Conservation (phyloP, 2,888 invertebrate species). For the Galeruca laticollis region DNA sequence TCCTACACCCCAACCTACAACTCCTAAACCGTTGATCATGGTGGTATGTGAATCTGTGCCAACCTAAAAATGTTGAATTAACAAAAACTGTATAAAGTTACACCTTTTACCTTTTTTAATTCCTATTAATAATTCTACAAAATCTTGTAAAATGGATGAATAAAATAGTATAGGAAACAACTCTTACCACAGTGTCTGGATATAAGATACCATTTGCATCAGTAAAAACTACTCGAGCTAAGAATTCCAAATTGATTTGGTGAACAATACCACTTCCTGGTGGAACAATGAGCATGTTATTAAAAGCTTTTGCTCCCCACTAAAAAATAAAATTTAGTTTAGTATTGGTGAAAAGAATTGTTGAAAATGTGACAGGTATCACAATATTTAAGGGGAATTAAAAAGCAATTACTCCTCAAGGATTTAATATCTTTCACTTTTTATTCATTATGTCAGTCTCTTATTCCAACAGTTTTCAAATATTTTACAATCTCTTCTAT, state of each 20-base stretch:
- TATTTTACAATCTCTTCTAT: too few relatives aligned
- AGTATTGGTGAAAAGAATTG: background rate
- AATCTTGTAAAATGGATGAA: too few relatives aligned
- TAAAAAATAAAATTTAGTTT: constrained; percentile 63
- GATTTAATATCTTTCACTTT: too few relatives aligned
- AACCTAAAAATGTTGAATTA: constrained; percentile 75
- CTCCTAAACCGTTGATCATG: constrained; percentile 97
- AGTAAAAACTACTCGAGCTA: constrained; percentile 91
- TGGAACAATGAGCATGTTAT: constrained; percentile 97
- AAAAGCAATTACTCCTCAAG: background rate
- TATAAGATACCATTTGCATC: constrained; percentile 72
- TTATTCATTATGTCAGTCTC: too few relatives aligned
- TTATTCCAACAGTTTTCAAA: too few relatives aligned
- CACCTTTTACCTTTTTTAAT: too few relatives aligned
- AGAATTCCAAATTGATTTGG: constrained; percentile 97
- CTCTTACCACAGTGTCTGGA: constrained; percentile 78
- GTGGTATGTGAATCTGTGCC: constrained; percentile 99
- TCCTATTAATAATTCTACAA: too few relatives aligned
- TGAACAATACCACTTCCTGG: constrained; percentile 99
- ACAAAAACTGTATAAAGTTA: too few relatives aligned
- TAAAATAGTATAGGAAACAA: background rate
- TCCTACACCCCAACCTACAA: constrained; percentile 96
- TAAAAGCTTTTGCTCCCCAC: constrained; percentile 97
- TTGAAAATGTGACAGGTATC: too few relatives aligned
- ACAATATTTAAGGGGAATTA: background rate